Percentiles rank a stretch among this genome's conserved stretches.
Conservation (phyloP, 2,113 vertebrate species). For the Ophthalmotilapia sp. region DNA sequence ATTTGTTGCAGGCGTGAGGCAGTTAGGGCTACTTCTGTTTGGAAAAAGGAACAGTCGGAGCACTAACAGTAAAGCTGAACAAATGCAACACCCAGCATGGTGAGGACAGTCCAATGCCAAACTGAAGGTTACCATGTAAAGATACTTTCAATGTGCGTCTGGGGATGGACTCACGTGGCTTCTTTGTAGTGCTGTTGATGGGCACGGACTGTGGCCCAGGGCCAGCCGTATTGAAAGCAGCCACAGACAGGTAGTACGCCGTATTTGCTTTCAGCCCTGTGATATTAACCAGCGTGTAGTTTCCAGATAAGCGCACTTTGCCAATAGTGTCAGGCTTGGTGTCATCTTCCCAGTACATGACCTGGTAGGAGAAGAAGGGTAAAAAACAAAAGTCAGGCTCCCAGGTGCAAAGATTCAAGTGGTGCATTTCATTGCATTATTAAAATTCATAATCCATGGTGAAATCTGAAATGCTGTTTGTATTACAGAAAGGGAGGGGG, state of each 20-base stretch:
- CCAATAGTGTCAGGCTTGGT: slow-evolving; percentile 83
- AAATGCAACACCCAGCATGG: neutral
- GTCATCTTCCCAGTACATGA: slow-evolving; percentile 87
- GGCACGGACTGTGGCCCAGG: slow-evolving; percentile 82
- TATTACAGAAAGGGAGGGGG: neutral
- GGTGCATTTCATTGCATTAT: neutral
- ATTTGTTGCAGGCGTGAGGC: neutral
- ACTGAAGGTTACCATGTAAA: neutral
- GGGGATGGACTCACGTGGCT: slow-evolving; percentile 79
- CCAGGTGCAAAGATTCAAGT: neutral
- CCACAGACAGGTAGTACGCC: slow-evolving; percentile 81
- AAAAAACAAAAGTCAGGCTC: neutral
- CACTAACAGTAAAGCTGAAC: neutral
- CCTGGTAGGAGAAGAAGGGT: slow-evolving; percentile 57
- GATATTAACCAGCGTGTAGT: slow-evolving; percentile 80
- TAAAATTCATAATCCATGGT: slow-evolving; percentile 2
- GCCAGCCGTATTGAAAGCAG: slow-evolving; percentile 89
- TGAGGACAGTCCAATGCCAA: neutral
- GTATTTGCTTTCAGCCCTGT: slow-evolving; percentile 80
- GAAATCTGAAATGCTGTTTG: slow-evolving; percentile 25
- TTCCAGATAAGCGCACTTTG: slow-evolving; percentile 81
- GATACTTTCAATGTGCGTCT: neutral
- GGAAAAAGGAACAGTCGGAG: neutral
- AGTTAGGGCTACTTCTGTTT: neutral
- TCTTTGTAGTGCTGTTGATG: slow-evolving; percentile 89